These are phyloP conservation scores for Ceyx cyanopectus DNA, from an alignment of 2,113 vertebrate species.

Conservation along the genomic window DNA sequence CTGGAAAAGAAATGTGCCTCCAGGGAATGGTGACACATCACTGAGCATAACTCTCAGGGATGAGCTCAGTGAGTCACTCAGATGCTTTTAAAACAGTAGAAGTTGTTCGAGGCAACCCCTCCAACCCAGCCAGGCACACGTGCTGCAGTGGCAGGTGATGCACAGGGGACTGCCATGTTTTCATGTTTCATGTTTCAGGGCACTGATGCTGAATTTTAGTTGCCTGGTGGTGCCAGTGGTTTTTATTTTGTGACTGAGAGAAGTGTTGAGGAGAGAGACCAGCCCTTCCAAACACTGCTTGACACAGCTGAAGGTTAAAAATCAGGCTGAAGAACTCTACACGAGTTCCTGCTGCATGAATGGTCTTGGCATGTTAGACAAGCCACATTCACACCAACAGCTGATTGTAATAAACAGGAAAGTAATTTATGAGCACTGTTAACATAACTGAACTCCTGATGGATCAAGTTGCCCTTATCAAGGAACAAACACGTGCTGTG, in stretches of 20 bases:
- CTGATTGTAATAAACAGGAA: not conserved
- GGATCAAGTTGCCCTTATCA: not conserved
- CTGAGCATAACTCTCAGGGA: not conserved
- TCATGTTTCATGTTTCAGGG: no score
- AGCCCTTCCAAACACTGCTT: not conserved
- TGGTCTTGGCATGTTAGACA: not conserved
- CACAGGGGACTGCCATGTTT: fast-evolving
- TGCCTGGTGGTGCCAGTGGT: not conserved
- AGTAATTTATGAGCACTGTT: not conserved
- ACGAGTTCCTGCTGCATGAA: not conserved
- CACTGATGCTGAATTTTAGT: no score
- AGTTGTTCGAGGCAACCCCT: not conserved
- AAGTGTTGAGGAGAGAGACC: not conserved
- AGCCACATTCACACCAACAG: not conserved
- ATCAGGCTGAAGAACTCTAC: not conserved
- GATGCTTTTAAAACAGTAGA: not conserved
- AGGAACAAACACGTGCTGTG: not conserved
- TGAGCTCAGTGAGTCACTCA: fast-evolving
- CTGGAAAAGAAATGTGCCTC: not conserved
- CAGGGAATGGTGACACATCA: fast-evolving
- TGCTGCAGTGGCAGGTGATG: fast-evolving
- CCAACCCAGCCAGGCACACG: fast-evolving
- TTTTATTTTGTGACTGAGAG: not conserved
- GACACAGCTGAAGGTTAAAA: not conserved
- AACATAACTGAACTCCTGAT: not conserved